Base-by-base conservation (phyloP, 2,113 vertebrate genomes). In the Rhizomys pruinosus region DNA sequence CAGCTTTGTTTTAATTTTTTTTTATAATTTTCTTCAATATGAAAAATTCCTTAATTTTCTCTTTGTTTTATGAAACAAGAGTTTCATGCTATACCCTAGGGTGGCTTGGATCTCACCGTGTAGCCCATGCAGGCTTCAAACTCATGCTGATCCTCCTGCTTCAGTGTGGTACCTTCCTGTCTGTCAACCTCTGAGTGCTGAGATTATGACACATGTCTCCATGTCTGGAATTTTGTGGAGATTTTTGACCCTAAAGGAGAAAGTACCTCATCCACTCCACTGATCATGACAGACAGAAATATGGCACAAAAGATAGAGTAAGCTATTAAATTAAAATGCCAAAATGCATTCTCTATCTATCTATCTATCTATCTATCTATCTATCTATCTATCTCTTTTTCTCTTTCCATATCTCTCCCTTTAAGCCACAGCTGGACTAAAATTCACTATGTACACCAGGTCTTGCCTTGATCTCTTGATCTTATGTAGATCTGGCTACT, bases 11-110 rank as follows among this genome's bases (percentile, higher is more conserved):
- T 57, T 90, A 81, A 20, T 69, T 64, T 74, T 68, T 69, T 64
- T 74, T 68, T 87, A 52, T 19, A 80, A 11, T 68, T 89, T 92
- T 88, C 34, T 42, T 95, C 23, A 87, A 34, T 85, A 61, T 68
- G 34, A 86, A 84, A 92, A 90, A 74, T 47, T 59, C 68, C 27
- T 79, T 66, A 92, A 52, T 7, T 37, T 22, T 68, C 3, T 34
- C 22, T 39, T n/a, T n/a, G 15, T 71, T 72, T 72, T 27, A 27
- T 64, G 37, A 59, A 22, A 61, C n/a, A 37, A n/a, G 37, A 37
- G 20, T 61, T 13, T 80, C 22, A 61, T 39, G 19, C 13, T 80
- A 16, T 39, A 27, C 1, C 23, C 25, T 22, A 39, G 23, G 5
- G n/a, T 80, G 55, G n/a, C 12, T 11, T 61, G 37, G 78, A 80